These are phyloP conservation scores for Carduelis carduelis DNA, from an alignment of 2,797 vertebrate species.

Conservation along the genomic window DNA sequence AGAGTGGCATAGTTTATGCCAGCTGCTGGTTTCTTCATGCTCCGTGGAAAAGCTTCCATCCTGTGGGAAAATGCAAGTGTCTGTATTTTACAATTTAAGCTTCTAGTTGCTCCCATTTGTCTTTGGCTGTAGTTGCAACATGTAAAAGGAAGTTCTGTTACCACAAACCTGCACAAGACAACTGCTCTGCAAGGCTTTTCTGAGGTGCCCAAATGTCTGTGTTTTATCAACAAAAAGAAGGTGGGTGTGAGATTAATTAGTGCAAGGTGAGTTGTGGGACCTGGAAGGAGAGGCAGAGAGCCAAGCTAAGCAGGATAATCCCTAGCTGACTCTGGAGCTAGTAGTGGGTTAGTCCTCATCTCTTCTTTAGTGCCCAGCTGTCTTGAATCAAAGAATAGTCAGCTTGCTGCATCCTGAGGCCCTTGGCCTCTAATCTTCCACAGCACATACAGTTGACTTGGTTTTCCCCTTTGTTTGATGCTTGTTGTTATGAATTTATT, in stretches of 20 bases:
- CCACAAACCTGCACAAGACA: neutral
- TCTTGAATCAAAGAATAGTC: neutral
- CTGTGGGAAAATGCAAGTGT: neutral
- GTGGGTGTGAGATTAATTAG: neutral
- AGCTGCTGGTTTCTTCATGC: neutral
- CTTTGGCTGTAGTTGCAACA: neutral
- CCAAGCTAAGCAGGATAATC: neutral
- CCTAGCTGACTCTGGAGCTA: neutral
- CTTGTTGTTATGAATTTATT: slow-evolving; percentile 19
- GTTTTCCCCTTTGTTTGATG: slow-evolving; percentile 13
- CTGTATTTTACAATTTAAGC: neutral
- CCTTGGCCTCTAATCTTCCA: neutral
- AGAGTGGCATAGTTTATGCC: neutral
- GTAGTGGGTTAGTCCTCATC: neutral
- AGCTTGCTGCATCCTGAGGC: neutral
- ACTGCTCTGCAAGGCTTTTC: neutral
- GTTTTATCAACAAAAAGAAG: neutral
- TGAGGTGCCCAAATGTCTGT: neutral
- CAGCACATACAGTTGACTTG: neutral
- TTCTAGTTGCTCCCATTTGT: neutral
- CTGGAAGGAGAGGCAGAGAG: neutral
- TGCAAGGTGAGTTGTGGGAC: neutral
- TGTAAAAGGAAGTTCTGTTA: neutral
- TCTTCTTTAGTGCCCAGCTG: neutral
- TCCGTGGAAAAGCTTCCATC: neutral